Percentiles rank a stretch among this genome's conserved stretches.
Evolutionary conservation across 1,140 invertebrate species (phyloP).

Genomic region (Piezodorus guildinii): DNA sequence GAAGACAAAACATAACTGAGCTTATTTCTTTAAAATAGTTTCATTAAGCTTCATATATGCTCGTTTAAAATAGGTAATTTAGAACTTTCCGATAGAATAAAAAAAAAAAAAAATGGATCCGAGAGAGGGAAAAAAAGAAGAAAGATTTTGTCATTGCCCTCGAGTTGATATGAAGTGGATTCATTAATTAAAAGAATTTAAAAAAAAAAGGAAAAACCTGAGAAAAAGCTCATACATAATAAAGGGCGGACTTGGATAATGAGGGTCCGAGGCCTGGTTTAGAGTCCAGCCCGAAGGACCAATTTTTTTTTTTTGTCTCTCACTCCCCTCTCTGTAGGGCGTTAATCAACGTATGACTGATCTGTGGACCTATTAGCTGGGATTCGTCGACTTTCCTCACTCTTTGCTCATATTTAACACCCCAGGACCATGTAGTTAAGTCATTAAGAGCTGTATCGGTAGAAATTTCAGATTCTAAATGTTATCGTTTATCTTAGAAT

Average conservation of each 20-base stretch:
- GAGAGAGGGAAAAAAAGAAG: too few relatives aligned
- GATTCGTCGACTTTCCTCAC: not conserved
- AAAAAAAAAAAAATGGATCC: too few relatives aligned
- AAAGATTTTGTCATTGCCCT: not conserved
- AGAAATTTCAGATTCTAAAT: too few relatives aligned
- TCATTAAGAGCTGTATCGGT: too few relatives aligned
- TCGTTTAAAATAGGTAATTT: too few relatives aligned
- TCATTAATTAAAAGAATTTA: slow-evolving; percentile 7
- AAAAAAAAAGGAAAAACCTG: not conserved
- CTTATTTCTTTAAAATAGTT: too few relatives aligned
- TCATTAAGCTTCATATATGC: too few relatives aligned
- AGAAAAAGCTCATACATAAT: slow-evolving; percentile 11
- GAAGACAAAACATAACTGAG: too few relatives aligned
- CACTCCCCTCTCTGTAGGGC: not conserved
- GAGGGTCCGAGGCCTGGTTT: not conserved
- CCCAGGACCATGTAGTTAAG: too few relatives aligned
- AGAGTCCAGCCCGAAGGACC: slow-evolving; percentile 4
- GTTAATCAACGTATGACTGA: slow-evolving; percentile 13
- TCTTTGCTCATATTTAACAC: not conserved
- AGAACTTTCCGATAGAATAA: too few relatives aligned
- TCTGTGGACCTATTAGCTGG: not conserved
- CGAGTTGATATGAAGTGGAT: slow-evolving; percentile 3
- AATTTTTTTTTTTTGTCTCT: slow-evolving; percentile 4
- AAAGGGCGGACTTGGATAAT: slow-evolving; percentile 6
- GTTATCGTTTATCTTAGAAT: too few relatives aligned